Conservation (phyloP, 2,888 invertebrate species). For the Campaea margaritaria region DNA sequence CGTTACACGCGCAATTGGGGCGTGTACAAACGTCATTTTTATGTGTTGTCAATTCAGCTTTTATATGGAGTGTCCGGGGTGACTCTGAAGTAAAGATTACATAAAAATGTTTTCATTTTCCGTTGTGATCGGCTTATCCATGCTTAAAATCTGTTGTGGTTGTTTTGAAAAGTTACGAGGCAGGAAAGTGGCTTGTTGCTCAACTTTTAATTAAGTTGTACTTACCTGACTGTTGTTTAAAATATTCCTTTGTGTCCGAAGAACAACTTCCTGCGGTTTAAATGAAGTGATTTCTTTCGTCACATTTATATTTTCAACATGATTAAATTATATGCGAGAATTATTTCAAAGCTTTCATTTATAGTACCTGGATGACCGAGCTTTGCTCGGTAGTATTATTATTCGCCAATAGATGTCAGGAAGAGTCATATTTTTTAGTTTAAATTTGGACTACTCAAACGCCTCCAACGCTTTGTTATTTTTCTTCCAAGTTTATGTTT, state of each 20-base stretch:
- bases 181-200: conserved; percentile 2
- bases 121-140: background rate
- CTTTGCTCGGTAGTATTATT: too few relatives aligned
- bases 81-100: too few relatives aligned
- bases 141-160: background rate
- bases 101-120: conserved; percentile 1
- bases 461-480: too few relatives aligned
- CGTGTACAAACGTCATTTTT: too few relatives aligned
- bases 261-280: background rate
- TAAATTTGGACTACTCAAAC: too few relatives aligned
- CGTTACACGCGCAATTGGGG: too few relatives aligned
- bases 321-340: background rate
- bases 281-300: background rate
- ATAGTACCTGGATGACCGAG: too few relatives aligned
- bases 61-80: too few relatives aligned
- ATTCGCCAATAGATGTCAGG: too few relatives aligned
- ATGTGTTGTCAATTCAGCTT: too few relatives aligned
- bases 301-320: background rate
- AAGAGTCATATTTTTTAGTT: too few relatives aligned
- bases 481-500: too few relatives aligned
- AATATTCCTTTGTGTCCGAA: conserved; percentile 4
- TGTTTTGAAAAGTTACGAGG: conserved; percentile 6
- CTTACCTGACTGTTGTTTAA: conserved; percentile 1
- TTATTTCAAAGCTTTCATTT: background rate
- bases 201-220: conserved; percentile 11